Percentiles rank a stretch among this genome's conserved stretches.
These are phyloP conservation scores for Agriopis aurantiaria DNA, from an alignment of 2,888 invertebrate species.

Conservation along the genomic window DNA sequence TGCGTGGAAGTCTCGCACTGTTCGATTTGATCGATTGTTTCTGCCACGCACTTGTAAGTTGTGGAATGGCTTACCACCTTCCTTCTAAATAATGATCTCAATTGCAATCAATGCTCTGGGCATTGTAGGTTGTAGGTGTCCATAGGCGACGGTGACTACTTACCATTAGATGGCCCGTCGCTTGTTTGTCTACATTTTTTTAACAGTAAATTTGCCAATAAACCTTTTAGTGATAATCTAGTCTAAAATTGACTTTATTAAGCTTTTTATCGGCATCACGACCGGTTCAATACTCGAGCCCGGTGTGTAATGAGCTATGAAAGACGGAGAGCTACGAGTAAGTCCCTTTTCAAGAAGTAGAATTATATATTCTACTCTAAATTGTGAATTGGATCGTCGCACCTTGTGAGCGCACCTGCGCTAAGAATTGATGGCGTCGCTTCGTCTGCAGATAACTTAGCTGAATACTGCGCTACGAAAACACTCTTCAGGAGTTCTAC, in stretches of 20 bases:
- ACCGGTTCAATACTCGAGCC: background rate
- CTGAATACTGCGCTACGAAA: background rate
- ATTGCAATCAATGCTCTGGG: no score
- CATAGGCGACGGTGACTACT: no score
- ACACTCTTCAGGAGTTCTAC: background rate
- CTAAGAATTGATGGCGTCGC: constrained; percentile 14
- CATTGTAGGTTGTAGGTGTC: no score
- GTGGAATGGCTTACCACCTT: no score
- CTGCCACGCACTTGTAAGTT: no score
- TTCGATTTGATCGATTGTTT: no score
- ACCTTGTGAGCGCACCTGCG: constrained; percentile 16
- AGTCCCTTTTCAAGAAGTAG: constrained; percentile 10
- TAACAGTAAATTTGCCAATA: no score
- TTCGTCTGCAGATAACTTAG: constrained; percentile 16
- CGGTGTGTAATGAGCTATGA: background rate
- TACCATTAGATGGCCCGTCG: no score
- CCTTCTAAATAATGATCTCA: no score
- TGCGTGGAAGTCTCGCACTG: no score
- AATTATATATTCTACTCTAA: constrained; percentile 10
- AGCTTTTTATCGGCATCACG: background rate
- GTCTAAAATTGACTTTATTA: background rate
- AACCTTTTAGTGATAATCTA: no score
- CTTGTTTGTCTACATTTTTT: no score
- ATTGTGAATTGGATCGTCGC: constrained; percentile 13
- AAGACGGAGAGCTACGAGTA: background rate